phyloP scores from a whole-genome alignment of 2,797 vertebrate species.

The Arnoldichthys spilopterus region DNA sequence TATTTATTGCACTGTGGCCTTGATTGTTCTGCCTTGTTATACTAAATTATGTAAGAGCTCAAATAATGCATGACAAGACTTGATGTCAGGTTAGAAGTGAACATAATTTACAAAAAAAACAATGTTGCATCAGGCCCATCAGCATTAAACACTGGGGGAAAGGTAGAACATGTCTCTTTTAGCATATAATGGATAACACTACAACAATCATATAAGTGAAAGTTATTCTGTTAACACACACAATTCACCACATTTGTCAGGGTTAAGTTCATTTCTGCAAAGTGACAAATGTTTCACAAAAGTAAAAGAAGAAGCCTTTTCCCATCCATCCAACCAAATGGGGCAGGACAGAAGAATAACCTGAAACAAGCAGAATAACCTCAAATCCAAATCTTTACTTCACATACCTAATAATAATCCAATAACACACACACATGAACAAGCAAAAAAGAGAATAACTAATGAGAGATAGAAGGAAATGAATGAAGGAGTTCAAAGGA shows the following conservation, averaged over 20 bases:
- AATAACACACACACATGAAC: not conserved
- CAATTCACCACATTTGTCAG: conserved; percentile 36
- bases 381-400: conserved; percentile 43
- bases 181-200: conserved; percentile 44
- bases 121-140: not conserved
- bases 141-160: conserved; percentile 5
- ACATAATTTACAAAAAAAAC: not conserved
- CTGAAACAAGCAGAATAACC: conserved; percentile 11
- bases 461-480: not conserved
- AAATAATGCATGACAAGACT: not conserved
- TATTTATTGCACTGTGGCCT: not conserved
- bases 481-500: not conserved
- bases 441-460: not conserved
- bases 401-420: conserved; percentile 43
- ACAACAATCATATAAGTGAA: conserved; percentile 29
- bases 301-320: conserved; percentile 41
- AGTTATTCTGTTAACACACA: conserved; percentile 39
- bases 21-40: not conserved
- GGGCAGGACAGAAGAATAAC: conserved; percentile 13
- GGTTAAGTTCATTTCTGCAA: conserved; percentile 48
- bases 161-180: conserved; percentile 11
- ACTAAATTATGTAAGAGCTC: not conserved
- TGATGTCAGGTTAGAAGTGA: not conserved
- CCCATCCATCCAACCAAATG: conserved; percentile 41
- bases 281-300: conserved; percentile 48